These are phyloP conservation scores for Holacanthus passer DNA, from an alignment of 2,113 vertebrate species.

Conservation along the genomic window DNA sequence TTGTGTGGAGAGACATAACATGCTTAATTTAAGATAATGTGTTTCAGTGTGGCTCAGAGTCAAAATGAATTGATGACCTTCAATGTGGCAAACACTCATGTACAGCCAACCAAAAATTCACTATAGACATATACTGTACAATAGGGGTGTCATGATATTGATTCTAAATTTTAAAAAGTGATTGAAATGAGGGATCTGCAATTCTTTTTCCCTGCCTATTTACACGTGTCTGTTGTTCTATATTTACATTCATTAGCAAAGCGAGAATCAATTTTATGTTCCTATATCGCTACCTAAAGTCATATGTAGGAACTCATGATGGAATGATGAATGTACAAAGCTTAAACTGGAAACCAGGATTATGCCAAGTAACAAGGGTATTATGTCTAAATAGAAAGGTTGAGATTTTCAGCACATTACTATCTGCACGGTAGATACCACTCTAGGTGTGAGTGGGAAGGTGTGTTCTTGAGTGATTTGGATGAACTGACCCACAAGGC, in stretches of 20 bases:
- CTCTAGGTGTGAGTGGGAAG: not conserved
- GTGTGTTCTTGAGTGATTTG: not conserved
- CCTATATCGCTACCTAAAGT: not conserved
- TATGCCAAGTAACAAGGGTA: not conserved
- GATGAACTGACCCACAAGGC: not conserved
- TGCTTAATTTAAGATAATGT: slow-evolving; percentile 55
- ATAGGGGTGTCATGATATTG: no score
- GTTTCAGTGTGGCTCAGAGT: slow-evolving; percentile 1
- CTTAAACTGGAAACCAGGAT: not conserved
- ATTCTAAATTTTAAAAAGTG: no score
- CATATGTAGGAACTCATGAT: not conserved
- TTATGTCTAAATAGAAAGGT: not conserved
- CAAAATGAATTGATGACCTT: not conserved
- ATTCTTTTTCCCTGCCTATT: no score
- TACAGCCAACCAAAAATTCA: not conserved
- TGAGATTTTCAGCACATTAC: not conserved
- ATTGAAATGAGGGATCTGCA: no score
- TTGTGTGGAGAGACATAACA: slow-evolving; percentile 22
- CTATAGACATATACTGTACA: not conserved
- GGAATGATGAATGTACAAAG: not conserved
- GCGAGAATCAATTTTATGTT: not conserved
- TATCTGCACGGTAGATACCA: not conserved
- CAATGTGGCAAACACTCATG: not conserved
- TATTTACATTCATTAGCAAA: not conserved
- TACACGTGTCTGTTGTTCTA: no score